Percentiles rank a stretch among this genome's conserved stretches.
These are phyloP conservation scores for Gymnoscelis rufifasciata DNA, from an alignment of 2,888 invertebrate species.

Conservation along the genomic window DNA sequence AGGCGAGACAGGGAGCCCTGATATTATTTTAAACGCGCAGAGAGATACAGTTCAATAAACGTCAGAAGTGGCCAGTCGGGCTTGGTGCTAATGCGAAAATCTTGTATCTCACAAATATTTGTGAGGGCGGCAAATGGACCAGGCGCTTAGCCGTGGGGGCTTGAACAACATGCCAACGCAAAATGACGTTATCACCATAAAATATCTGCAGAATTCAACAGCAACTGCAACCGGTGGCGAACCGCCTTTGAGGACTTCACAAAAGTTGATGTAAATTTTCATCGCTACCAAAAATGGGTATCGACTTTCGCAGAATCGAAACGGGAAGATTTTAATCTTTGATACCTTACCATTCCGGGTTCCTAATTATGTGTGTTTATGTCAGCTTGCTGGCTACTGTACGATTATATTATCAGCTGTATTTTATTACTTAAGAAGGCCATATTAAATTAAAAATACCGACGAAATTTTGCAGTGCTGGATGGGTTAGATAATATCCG, in stretches of 20 bases:
- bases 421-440: no score
- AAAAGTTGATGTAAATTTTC: conserved; percentile 14
- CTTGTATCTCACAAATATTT: conserved; percentile 60
- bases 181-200: not conserved
- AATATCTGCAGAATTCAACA: not conserved
- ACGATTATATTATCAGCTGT: conserved; percentile 36
- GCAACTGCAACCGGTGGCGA: no score
- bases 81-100: conserved; percentile 61
- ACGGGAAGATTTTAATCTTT: conserved; percentile 25
- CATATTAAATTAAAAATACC: no score
- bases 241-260: not conserved
- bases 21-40: conserved; percentile 25
- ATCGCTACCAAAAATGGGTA: conserved; percentile 21
- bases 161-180: conserved; percentile 21
- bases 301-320: conserved; percentile 23
- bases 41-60: conserved; percentile 48
- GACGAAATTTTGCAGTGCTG: no score
- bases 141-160: conserved; percentile 32
- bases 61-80: conserved; percentile 38
- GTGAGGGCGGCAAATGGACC: conserved; percentile 47
- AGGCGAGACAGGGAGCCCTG: conserved; percentile 19
- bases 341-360: conserved; percentile 1
- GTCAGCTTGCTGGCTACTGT: conserved; percentile 28
- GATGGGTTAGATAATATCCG: no score
- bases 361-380: conserved; percentile 12